These are phyloP conservation scores for Rutpela maculata DNA, from an alignment of 2,888 invertebrate species.

Conservation along the genomic window DNA sequence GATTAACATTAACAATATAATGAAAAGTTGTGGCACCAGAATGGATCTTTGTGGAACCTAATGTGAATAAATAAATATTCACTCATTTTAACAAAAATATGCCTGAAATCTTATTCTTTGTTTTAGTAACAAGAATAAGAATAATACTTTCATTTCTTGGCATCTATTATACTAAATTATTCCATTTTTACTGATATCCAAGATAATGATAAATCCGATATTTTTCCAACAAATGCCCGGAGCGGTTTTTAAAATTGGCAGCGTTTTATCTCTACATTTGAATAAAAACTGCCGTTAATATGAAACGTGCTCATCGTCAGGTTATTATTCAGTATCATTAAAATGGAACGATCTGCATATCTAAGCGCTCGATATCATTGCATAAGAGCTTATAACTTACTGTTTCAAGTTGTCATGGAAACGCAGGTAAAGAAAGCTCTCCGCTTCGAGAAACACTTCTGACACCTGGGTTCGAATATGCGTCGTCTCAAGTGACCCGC, in stretches of 20 bases:
- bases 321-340: conserved; percentile 2
- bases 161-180: no score
- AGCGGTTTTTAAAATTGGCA: background rate
- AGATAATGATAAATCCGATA: no score
- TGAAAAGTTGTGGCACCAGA: no score
- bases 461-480: background rate
- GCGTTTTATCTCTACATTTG: background rate
- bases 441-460: background rate
- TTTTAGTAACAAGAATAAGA: no score
- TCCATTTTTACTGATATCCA: no score
- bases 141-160: no score
- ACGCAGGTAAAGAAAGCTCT: conserved; percentile 10
- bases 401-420: conserved; percentile 17
- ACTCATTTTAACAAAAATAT: no score
- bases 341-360: background rate
- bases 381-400: conserved; percentile 3
- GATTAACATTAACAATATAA: no score
- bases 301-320: background rate
- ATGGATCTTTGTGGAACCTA: no score
- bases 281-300: background rate
- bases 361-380: background rate
- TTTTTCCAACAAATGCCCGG: no score
- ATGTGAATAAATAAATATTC: no score
- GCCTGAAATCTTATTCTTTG: no score
- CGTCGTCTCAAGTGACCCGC: background rate